Base-by-base conservation (phyloP, 2,113 vertebrate genomes). In the Varanus komodoensis region DNA sequence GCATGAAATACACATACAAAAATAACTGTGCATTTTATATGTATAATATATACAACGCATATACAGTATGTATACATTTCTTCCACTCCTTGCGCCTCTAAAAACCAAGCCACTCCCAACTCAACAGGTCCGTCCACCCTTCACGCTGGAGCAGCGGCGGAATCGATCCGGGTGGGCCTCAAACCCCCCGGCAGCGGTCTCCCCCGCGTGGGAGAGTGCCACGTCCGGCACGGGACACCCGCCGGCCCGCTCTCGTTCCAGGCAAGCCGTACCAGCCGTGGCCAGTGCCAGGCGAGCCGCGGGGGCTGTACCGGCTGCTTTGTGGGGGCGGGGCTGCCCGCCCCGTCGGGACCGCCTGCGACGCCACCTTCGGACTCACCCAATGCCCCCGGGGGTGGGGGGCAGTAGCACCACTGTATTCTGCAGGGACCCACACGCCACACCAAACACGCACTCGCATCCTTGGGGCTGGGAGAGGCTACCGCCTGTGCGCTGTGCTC, bases 21-120 rank as follows among this genome's bases (percentile, higher is more conserved):
- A 94, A 89, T 92, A 92, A 68, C 89, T 89, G 89, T 5, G 79
- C n/a, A 3, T 54, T 88, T 64, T 87, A 84, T 82, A 91, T 90
- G 48, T 89, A 90, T 90, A 92, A 67, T 82, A 68, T 61, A 67
- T 87, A 87, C 82, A 87, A 5, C 17, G 3, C 29, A 87, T 57
- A 82, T 82, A 90, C 90, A 88, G 73, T 84, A 92, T 68, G 80
- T 91, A 87, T 87, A 89, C 84, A 78, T 67, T 67, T 73, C 68
- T 73, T 79, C 82, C 67, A 44, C 27, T 68, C 34, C 85, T 44
- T 15, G 54, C 29, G 38, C 44, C 71, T 52, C 34, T 38, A 68
- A 74, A 84, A 84, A 84, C 23, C 1, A n/a, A 48, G 21, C 54
- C 38, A 32, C 2, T 8, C 52, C 15, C 27, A 69, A 57, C 54